A percentile compares a stretch with the other conserved stretches of the same genome.
Evolutionary conservation across 1,140 invertebrate species (phyloP).

Genomic region (Leguminivora glycinivorella): DNA sequence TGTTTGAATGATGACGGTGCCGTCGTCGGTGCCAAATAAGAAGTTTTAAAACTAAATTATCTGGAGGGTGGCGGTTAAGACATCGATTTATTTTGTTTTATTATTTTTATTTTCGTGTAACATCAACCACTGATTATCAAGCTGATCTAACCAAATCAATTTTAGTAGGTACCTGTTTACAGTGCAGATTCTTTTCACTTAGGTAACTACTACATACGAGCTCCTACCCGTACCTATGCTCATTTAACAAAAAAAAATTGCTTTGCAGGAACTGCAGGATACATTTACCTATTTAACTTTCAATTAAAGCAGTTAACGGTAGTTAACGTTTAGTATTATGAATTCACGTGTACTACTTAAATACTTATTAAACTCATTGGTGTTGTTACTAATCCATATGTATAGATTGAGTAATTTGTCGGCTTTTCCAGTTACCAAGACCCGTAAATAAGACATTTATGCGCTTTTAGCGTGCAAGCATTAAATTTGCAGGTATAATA

Average conservation of each 20-base stretch:
- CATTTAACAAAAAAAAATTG: no score
- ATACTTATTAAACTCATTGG: not conserved
- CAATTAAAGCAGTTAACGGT: not conserved
- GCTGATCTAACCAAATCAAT: no score
- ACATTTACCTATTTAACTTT: no score
- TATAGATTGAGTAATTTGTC: not conserved
- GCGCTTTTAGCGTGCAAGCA: not conserved
- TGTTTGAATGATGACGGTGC: not conserved
- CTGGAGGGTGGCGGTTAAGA: not conserved
- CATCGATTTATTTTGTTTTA: not conserved
- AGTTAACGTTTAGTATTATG: not conserved
- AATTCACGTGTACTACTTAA: not conserved
- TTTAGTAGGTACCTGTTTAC: no score
- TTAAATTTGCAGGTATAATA: constrained; percentile 8
- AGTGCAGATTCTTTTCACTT: no score
- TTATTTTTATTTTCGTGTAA: no score
- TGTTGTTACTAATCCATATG: not conserved
- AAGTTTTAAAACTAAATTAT: not conserved
- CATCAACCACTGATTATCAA: no score
- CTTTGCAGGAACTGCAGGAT: no score
- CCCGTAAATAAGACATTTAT: not conserved
- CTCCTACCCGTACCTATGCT: no score
- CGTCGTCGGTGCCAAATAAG: not conserved
- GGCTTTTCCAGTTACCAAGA: not conserved
- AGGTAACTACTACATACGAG: no score